These are phyloP conservation scores for Melanotaenia trifasciata DNA, from an alignment of 2,797 vertebrate species.

Conservation along the genomic window DNA sequence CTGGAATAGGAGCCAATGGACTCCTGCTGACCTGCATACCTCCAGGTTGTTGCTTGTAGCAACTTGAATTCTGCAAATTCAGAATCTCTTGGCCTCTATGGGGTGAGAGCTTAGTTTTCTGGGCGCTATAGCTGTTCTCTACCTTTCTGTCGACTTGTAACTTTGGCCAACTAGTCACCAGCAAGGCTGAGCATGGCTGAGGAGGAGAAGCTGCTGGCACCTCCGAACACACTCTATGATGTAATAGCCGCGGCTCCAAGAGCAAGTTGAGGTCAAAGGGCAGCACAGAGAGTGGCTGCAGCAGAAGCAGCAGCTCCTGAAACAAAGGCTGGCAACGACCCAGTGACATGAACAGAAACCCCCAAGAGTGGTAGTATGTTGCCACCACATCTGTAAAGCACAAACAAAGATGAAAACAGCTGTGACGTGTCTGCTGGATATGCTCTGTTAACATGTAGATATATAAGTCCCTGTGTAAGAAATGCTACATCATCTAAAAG, in stretches of 20 bases:
- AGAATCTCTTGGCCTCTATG: conserved; percentile 82
- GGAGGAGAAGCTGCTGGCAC: conserved; percentile 82
- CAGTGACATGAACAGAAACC: conserved; percentile 90
- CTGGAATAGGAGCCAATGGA: conserved; percentile 52
- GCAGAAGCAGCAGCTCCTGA: conserved; percentile 92
- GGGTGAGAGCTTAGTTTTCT: conserved; percentile 83
- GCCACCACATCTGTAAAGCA: conserved; percentile 85
- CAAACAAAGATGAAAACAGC: conserved; percentile 3
- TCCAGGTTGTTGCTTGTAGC: conserved; percentile 66
- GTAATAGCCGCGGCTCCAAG: conserved; percentile 87
- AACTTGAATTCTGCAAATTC: conserved; percentile 69
- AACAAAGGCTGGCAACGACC: conserved; percentile 87
- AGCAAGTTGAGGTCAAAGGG: conserved; percentile 95
- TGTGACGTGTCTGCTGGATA: background rate
- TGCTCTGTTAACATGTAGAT: background rate
- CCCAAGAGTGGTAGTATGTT: conserved; percentile 91
- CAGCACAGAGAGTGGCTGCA: conserved; percentile 93
- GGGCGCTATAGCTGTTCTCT: conserved; percentile 60
- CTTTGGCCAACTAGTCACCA: conserved; percentile 83
- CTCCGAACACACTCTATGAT: conserved; percentile 80
- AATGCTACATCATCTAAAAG: too few relatives aligned
- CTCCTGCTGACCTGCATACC: conserved; percentile 65
- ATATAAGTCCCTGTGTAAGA: too few relatives aligned
- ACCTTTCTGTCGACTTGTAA: conserved; percentile 53
- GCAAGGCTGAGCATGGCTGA: conserved; percentile 86